Evolutionary conservation across 1,140 invertebrate species (phyloP).

Genomic region (Drosophila nebulosa): DNA sequence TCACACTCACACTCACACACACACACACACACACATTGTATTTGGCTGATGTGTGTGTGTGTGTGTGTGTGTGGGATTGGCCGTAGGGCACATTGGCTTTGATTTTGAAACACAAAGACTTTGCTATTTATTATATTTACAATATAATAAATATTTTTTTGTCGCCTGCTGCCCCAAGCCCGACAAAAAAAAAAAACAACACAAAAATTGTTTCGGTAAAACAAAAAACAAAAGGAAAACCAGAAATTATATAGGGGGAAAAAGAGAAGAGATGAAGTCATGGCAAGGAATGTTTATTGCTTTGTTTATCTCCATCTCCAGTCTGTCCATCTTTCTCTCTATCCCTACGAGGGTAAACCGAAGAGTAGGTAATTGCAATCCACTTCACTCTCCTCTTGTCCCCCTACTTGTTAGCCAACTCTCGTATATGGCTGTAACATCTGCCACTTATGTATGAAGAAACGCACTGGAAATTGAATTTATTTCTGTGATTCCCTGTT

Average conservation of each 20-base stretch:
- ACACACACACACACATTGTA: not conserved
- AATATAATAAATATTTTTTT: slow-evolving; percentile 71
- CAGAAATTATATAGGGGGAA: not conserved
- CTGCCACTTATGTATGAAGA: not conserved
- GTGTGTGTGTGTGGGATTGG: not conserved
- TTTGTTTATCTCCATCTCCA: slow-evolving; percentile 44
- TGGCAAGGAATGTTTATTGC: slow-evolving; percentile 60
- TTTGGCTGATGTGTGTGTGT: not conserved
- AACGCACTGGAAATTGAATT: slow-evolving; percentile 14
- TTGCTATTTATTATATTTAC: slow-evolving; percentile 70
- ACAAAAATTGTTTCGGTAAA: slow-evolving; percentile 7
- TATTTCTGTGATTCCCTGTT: slow-evolving; percentile 54
- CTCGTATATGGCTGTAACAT: not conserved
- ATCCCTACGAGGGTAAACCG: not conserved
- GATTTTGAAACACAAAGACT: slow-evolving; percentile 53
- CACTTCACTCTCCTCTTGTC: not conserved
- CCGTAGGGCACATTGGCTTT: slow-evolving; percentile 42
- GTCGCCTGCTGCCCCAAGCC: slow-evolving; percentile 2
- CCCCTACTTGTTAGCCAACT: not conserved
- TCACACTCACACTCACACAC: not conserved
- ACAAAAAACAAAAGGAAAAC: slow-evolving; percentile 12
- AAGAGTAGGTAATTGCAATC: not conserved
- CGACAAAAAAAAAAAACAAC: slow-evolving; percentile 2
- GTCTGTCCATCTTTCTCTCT: not conserved
- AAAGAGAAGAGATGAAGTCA: slow-evolving; percentile 9